phyloP scores from a whole-genome alignment of 2,888 invertebrate genomes.

The Stratiomys singularior region DNA sequence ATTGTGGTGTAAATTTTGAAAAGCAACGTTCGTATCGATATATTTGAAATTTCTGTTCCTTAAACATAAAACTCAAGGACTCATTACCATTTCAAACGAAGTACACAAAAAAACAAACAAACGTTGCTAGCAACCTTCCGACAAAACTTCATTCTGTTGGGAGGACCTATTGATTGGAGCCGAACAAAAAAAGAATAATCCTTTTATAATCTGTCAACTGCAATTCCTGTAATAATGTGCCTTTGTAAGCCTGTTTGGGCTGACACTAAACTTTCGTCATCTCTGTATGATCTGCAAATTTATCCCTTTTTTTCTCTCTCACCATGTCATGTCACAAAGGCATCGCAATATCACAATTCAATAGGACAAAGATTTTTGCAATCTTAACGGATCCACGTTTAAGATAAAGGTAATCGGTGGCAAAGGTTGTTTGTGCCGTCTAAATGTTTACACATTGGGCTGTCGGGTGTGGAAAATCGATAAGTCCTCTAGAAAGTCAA shows the following conservation, averaged over 20 bases:
- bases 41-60: no score
- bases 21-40: no score
- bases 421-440: slow-evolving; percentile 40
- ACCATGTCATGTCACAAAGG: neutral
- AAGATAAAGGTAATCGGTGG: slow-evolving; percentile 39
- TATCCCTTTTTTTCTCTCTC: neutral
- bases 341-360: neutral
- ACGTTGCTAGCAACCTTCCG: no score
- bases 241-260: neutral
- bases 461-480: slow-evolving; percentile 37
- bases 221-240: neutral
- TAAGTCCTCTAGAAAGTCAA: slow-evolving; percentile 33
- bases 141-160: neutral
- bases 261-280: neutral
- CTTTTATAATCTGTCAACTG: slow-evolving; percentile 4
- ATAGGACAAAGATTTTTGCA: slow-evolving; percentile 3
- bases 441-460: slow-evolving; percentile 34
- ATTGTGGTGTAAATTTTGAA: no score
- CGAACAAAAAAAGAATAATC: neutral
- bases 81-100: no score
- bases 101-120: no score
- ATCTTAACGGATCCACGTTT: slow-evolving; percentile 9
- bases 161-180: neutral
- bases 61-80: no score
- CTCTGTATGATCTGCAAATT: neutral